Evolutionary conservation across 2,888 invertebrate genomes (phyloP).

Genomic region (Orthonevra nobilis): DNA sequence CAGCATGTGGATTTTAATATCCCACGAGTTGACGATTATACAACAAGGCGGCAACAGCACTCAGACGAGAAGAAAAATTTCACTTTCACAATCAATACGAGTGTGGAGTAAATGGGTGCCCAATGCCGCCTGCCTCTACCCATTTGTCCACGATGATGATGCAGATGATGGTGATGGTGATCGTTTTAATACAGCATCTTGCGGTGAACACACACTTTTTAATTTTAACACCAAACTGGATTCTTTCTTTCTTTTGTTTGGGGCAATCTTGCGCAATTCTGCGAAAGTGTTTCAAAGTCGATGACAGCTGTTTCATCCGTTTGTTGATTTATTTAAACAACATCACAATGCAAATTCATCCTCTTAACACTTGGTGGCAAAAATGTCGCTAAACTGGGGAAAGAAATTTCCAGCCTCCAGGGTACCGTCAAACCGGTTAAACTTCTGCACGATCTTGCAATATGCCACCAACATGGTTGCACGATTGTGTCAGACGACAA

Average conservation of each 20-base stretch:
- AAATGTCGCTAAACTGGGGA: conserved; percentile 36
- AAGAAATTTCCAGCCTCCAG: conserved; percentile 27
- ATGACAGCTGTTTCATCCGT: conserved; percentile 4
- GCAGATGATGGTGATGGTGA: conserved; percentile 28
- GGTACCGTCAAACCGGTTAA: conserved; percentile 34
- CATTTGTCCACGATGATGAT: conserved; percentile 16
- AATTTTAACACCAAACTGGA: conserved; percentile 55
- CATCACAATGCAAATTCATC: neutral
- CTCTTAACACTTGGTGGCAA: neutral
- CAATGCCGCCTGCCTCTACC: conserved; percentile 20
- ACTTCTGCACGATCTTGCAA: conserved; percentile 48
- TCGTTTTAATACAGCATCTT: conserved; percentile 23
- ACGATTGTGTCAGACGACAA: conserved; percentile 60
- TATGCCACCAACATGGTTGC: conserved; percentile 48
- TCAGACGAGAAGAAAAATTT: conserved; percentile 51
- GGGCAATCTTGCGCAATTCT: conserved; percentile 58
- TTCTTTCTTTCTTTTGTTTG: conserved; percentile 16
- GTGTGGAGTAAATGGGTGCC: conserved; percentile 5
- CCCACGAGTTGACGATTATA: conserved; percentile 52
- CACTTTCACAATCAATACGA: conserved; percentile 62
- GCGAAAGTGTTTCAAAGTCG: conserved; percentile 31
- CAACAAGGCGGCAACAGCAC: conserved; percentile 23
- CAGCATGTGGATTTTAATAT: conserved; percentile 28
- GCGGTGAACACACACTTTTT: conserved; percentile 47
- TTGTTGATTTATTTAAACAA: conserved; percentile 27